Evolutionary conservation across 2,888 invertebrate species (phyloP).

Genomic region (Limnephilus marmoratus): DNA sequence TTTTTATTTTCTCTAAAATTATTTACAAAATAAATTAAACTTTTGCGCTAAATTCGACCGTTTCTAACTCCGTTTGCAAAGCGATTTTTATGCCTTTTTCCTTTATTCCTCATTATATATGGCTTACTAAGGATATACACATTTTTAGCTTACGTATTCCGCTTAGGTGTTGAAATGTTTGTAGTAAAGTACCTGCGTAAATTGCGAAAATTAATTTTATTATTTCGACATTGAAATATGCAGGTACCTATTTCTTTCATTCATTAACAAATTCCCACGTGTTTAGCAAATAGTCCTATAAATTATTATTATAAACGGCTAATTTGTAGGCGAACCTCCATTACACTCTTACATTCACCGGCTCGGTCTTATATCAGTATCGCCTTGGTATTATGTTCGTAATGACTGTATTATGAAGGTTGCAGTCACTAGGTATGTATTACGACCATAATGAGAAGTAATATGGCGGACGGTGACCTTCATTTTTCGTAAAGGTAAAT

Average conservation of each 20-base stretch:
- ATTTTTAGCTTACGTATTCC: too few species aligned
- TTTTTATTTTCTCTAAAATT: too few species aligned
- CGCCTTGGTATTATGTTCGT: conserved; percentile 2
- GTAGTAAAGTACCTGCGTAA: not conserved
- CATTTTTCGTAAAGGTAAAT: conserved; percentile 26
- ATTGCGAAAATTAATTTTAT: not conserved
- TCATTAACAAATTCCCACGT: not conserved
- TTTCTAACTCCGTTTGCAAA: too few species aligned
- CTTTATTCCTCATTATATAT: too few species aligned
- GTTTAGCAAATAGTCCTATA: not conserved
- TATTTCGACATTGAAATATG: not conserved
- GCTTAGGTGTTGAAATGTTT: not conserved
- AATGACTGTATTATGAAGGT: not conserved
- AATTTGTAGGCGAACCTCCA: not conserved
- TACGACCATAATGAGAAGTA: not conserved
- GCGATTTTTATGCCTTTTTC: too few species aligned
- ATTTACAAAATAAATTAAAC: too few species aligned
- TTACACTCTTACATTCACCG: not conserved
- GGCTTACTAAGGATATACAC: too few species aligned
- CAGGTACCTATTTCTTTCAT: not conserved
- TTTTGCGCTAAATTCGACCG: too few species aligned
- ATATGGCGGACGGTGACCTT: not conserved
- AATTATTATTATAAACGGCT: not conserved
- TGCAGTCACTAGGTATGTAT: not conserved
- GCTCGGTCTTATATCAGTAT: not conserved